Percentiles rank a stretch among this genome's conserved stretches.
These are phyloP conservation scores for Drosophila multiciliata DNA, from an alignment of 2,888 invertebrate species.

Conservation along the genomic window DNA sequence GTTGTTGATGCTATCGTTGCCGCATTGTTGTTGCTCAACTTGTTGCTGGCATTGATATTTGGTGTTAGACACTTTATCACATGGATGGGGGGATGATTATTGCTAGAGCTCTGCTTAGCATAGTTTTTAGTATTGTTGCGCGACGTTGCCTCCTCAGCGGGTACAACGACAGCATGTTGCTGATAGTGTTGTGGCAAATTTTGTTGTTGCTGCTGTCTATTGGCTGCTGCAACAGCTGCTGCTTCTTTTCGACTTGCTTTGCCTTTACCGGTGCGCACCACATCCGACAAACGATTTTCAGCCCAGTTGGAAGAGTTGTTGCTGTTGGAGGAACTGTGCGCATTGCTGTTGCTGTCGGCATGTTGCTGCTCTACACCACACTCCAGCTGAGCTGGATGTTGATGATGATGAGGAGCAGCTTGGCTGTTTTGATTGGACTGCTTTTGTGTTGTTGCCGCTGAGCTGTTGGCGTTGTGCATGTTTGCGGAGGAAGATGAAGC, in stretches of 20 bases:
- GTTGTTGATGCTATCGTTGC: constrained; percentile 42
- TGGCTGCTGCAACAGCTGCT: constrained; percentile 53
- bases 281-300: constrained; percentile 90
- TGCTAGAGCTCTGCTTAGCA: constrained; percentile 83
- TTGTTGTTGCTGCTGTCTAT: constrained; percentile 65
- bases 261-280: constrained; percentile 87
- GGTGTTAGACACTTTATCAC: constrained; percentile 86
- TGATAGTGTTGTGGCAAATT: constrained; percentile 37
- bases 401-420: constrained; percentile 2
- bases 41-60: constrained; percentile 81
- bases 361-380: constrained; percentile 56
- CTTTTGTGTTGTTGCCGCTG: constrained; percentile 51
- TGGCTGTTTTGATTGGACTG: constrained; percentile 33
- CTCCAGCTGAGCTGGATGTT: constrained; percentile 5
- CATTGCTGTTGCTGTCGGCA: constrained; percentile 53
- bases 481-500: not conserved
- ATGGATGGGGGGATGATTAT: constrained; percentile 79
- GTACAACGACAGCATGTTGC: constrained; percentile 70
- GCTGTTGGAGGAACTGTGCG: constrained; percentile 72
- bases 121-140: constrained; percentile 82
- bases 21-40: constrained; percentile 57
- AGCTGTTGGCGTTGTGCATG: constrained; percentile 56
- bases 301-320: constrained; percentile 83
- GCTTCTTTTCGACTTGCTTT: constrained; percentile 82
- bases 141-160: constrained; percentile 74